Percentiles rank a stretch among this genome's conserved stretches.
phyloP scores from a whole-genome alignment of 2,888 invertebrate genomes.

The Eupithecia pulchellata region DNA sequence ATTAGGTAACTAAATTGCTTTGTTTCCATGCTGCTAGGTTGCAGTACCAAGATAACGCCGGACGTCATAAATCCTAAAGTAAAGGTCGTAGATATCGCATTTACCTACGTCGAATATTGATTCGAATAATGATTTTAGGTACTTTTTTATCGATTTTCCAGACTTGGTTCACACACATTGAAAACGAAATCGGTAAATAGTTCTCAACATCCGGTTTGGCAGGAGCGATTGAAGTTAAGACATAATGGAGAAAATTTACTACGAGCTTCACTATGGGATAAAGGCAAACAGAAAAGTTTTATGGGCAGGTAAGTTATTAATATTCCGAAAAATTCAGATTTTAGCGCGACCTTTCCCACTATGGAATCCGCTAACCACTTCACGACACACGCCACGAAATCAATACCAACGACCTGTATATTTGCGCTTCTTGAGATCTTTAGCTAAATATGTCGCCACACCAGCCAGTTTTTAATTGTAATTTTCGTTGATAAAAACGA shows the following conservation, averaged over 20 bases:
- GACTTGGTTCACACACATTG: conserved; percentile 66
- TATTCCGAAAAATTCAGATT: not conserved
- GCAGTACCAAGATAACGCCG: not conserved
- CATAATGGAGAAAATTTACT: conserved; percentile 62
- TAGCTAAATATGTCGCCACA: too few relatives aligned
- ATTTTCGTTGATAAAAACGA: too few relatives aligned
- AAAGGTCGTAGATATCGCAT: not conserved
- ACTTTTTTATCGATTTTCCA: conserved; percentile 39
- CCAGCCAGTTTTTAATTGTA: too few relatives aligned
- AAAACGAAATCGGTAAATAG: conserved; percentile 68
- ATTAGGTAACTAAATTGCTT: too few relatives aligned
- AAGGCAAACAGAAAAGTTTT: conserved; percentile 72
- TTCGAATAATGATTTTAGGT: not conserved
- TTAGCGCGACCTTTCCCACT: too few relatives aligned
- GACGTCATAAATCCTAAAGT: not conserved
- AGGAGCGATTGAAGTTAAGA: conserved; percentile 67
- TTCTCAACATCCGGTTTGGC: conserved; percentile 68
- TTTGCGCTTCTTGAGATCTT: too few relatives aligned
- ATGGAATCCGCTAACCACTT: too few relatives aligned
- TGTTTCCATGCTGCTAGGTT: not conserved
- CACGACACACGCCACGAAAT: too few relatives aligned
- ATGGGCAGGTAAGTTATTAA: conserved; percentile 72
- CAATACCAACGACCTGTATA: too few relatives aligned
- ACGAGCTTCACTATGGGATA: conserved; percentile 68
- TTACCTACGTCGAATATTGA: not conserved